These are phyloP conservation scores for Trilocha varians DNA, from an alignment of 2,888 invertebrate species.

Conservation along the genomic window DNA sequence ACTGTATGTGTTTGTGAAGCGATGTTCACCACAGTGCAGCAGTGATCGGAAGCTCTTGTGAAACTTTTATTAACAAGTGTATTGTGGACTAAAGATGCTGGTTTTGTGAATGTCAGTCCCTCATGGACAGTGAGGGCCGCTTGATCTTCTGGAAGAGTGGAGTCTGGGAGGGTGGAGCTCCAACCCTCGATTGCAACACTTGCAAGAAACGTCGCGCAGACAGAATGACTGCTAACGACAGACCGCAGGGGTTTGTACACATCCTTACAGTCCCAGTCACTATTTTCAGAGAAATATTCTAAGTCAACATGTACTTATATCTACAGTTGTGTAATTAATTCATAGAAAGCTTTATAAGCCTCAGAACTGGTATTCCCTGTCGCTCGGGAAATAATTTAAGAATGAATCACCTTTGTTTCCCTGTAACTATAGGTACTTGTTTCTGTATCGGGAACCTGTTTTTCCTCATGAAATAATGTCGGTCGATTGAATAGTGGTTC, in stretches of 20 bases:
- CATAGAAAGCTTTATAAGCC: too few relatives aligned
- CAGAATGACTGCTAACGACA: slow-evolving; percentile 54
- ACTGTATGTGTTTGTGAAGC: slow-evolving; percentile 26
- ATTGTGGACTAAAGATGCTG: slow-evolving; percentile 18
- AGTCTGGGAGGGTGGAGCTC: slow-evolving; percentile 59
- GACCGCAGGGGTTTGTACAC: slow-evolving; percentile 49
- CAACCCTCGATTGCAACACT: slow-evolving; percentile 57
- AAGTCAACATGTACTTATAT: too few relatives aligned
- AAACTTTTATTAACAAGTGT: too few relatives aligned
- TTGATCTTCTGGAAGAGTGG: slow-evolving; percentile 64
- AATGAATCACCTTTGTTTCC: slow-evolving; percentile 23
- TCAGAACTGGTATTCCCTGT: not conserved
- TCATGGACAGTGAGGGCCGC: slow-evolving; percentile 63
- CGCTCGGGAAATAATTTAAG: slow-evolving; percentile 20
- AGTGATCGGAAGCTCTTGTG: slow-evolving; percentile 18
- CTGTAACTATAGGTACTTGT: slow-evolving; percentile 9
- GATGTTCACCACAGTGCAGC: slow-evolving; percentile 16
- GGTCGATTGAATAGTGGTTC: not conserved
- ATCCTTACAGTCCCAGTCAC: not conserved
- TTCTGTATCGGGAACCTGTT: slow-evolving; percentile 12
- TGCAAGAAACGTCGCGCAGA: slow-evolving; percentile 63
- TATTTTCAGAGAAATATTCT: not conserved
- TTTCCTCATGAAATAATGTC: slow-evolving; percentile 11
- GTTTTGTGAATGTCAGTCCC: slow-evolving; percentile 22
- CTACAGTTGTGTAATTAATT: too few relatives aligned